Conservation (phyloP, 1,140 invertebrate species). For the Elysia chlorotica region DNA sequence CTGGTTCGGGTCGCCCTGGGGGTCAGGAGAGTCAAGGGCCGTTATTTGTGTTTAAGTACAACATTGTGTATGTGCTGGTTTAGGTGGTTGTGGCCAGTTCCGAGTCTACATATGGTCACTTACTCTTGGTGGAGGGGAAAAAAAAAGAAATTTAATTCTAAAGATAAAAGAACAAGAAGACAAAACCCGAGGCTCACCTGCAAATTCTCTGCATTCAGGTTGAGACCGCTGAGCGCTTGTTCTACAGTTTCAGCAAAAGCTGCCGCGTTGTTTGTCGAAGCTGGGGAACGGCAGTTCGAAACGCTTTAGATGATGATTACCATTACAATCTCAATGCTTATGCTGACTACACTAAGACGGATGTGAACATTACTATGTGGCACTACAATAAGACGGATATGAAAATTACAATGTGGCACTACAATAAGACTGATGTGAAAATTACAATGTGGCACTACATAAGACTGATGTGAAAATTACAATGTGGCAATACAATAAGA, state of each 20-base stretch:
- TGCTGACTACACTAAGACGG: background rate
- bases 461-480: too few relatives aligned
- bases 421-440: too few relatives aligned
- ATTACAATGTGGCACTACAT: too few relatives aligned
- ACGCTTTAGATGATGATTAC: background rate
- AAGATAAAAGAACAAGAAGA: background rate
- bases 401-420: too few relatives aligned
- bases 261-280: constrained; percentile 18
- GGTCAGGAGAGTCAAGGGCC: background rate
- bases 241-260: constrained; percentile 23
- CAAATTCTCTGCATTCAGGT: constrained; percentile 20
- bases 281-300: background rate
- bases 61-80: background rate
- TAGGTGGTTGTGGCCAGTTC: background rate
- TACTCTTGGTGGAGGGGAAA: too few relatives aligned
- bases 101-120: too few relatives aligned
- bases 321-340: background rate
- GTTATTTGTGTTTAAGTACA: background rate
- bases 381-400: background rate
- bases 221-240: constrained; percentile 12
- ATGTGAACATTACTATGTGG: background rate
- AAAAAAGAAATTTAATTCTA: background rate
- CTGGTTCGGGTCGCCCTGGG: constrained; percentile 20
- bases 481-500: too few relatives aligned
- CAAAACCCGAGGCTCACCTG: background rate